Conservation (phyloP, 2,797 vertebrate species). For the Lagorchestes hirsutus region DNA sequence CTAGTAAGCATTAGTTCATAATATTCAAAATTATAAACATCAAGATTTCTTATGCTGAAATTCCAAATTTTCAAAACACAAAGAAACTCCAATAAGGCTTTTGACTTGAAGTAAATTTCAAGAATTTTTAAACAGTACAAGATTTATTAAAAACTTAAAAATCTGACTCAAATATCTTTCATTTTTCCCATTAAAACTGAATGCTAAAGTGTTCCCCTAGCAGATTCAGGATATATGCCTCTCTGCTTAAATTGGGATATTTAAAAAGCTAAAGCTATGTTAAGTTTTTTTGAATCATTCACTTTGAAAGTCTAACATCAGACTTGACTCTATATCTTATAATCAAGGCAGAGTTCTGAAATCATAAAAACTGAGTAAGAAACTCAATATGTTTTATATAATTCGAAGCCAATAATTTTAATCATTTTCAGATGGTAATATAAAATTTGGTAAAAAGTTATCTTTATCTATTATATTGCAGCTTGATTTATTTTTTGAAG, state of each 20-base stretch:
- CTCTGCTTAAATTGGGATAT: background rate
- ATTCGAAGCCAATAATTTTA: background rate
- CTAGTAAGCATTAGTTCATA: constrained; percentile 24
- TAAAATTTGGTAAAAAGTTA: background rate
- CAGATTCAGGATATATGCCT: background rate
- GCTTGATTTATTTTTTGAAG: background rate
- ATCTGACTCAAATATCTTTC: background rate
- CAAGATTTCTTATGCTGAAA: constrained; percentile 12
- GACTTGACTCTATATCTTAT: background rate
- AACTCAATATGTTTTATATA: background rate
- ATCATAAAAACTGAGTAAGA: background rate
- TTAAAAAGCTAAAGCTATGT: background rate
- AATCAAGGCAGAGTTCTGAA: background rate
- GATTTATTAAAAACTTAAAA: background rate
- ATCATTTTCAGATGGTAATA: background rate
- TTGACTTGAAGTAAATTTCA: constrained; percentile 31
- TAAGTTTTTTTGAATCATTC: background rate
- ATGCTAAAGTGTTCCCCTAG: background rate
- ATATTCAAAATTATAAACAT: background rate
- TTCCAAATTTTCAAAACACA: constrained; percentile 32
- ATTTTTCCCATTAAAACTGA: background rate
- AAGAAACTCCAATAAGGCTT: constrained; percentile 11
- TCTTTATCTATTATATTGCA: background rate
- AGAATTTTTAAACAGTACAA: constrained; percentile 38
- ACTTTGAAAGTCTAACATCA: background rate